Base-by-base conservation (phyloP, 2,888 invertebrate species). In the Lapara coniferarum region DNA sequence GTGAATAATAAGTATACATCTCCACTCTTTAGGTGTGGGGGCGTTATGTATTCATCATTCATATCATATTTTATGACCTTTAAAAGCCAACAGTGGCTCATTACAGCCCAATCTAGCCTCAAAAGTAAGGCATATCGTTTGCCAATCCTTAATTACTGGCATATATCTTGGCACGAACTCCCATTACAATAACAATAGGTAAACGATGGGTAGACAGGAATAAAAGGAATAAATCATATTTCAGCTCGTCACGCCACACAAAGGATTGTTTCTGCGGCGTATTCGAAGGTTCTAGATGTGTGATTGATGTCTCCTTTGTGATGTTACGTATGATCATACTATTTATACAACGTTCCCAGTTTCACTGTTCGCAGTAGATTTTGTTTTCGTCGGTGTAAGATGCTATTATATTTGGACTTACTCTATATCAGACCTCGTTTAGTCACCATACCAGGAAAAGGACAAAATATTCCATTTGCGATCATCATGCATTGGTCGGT, bases 61-160 rank as follows among this genome's bases (percentile, higher is more conserved):
- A 53, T 14, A 53, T 16, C 1, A 16, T 16, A 53, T 53, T 53
- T 0, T 12, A 44, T 12, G 16, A 12, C 16, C 44, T 59, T 49
- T 49, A 63, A 19, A 19, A 46, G 0, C 19, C 57, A 37, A 37
- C 19, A 63, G 7, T 13, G 63, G 19, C 16, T 49, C 46, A 63
- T 63, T 63, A 63, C 12, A 57, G 13, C 49, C 49, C 63, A 25
- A 13, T 63, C 13, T 49, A 49, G 19, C 10, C 10, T 44, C 46
- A 12, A 63, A 12, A 63, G 12, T 10, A 25, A 6, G 19, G 19
- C 63, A 49, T 63, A 63, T 46, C 46, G 49, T 19, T 49, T 63
- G 63, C 63, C 49, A 63, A 63, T 63, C 46, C 46, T 63, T 63
- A 63, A 63, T 63, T 63, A 63, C 63, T 59, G n/a, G 1, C 63